Evolutionary conservation across 2,888 invertebrate genomes (phyloP).

Genomic region (Lithophane semibrunnea): DNA sequence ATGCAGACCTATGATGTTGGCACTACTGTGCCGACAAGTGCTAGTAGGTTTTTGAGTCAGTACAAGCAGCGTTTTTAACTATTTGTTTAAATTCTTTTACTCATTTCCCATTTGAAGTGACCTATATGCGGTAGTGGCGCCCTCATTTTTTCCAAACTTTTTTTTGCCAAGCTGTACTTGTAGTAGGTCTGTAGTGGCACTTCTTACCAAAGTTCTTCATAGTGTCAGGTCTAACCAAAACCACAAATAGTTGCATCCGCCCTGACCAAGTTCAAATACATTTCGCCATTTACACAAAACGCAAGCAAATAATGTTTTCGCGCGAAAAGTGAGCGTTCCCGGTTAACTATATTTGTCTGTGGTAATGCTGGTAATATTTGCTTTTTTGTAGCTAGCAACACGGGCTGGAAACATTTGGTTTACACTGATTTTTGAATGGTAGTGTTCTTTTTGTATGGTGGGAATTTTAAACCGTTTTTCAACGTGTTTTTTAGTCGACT

Average conservation of each 20-base stretch:
- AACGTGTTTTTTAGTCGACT: not conserved
- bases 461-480: constrained; percentile 17
- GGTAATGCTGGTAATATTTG: constrained; percentile 38
- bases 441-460: constrained; percentile 8
- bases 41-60: no score
- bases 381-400: constrained; percentile 54
- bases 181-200: not conserved
- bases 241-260: constrained; percentile 53
- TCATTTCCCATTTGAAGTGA: no score
- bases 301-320: constrained; percentile 45
- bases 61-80: no score
- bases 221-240: constrained; percentile 39
- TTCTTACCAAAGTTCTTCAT: constrained; percentile 16
- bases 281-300: constrained; percentile 33
- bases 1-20: no score
- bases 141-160: no score
- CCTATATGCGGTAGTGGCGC: no score
- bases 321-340: constrained; percentile 47
- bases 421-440: constrained; percentile 6
- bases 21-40: no score
- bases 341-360: constrained; percentile 42
- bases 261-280: constrained; percentile 24
- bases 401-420: constrained; percentile 28
- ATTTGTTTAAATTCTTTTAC: no score
- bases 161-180: no score